A percentile compares a stretch with the other conserved stretches of the same genome.
These are phyloP conservation scores for Conistra vaccinii DNA, from an alignment of 2,888 invertebrate species.

Conservation along the genomic window DNA sequence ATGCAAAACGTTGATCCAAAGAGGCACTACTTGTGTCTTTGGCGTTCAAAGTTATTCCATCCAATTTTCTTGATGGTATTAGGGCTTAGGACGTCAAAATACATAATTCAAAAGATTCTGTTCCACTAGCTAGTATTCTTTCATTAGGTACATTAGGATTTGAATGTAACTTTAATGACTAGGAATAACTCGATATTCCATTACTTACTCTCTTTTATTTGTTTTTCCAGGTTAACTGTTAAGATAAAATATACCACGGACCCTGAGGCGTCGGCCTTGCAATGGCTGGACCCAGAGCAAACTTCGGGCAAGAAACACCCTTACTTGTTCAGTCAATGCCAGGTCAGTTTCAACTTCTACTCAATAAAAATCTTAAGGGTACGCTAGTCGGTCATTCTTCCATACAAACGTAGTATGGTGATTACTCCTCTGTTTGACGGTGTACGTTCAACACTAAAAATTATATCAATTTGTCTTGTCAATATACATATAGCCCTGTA, in stretches of 20 bases:
- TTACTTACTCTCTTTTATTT: constrained; percentile 23
- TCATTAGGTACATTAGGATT: neutral
- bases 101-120: neutral
- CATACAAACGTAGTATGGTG: too few species aligned
- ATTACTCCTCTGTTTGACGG: too few species aligned
- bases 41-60: neutral
- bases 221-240: constrained; percentile 86
- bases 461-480: too few species aligned
- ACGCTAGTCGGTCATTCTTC: too few species aligned
- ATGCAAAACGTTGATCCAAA: neutral
- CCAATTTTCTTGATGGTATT: neutral
- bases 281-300: constrained; percentile 97
- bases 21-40: neutral
- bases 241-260: constrained; percentile 94
- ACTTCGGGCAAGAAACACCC: constrained; percentile 97
- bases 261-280: constrained; percentile 95
- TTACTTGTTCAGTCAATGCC: constrained; percentile 96
- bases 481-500: too few species aligned
- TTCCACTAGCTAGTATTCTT: neutral
- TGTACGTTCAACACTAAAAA: too few species aligned
- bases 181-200: neutral
- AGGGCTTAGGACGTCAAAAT: neutral
- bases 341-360: constrained; percentile 74
- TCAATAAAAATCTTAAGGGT: too few species aligned
- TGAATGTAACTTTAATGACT: neutral